Evolutionary conservation across 2,113 vertebrate species (phyloP), one percentile per base, ranked within the genome.

Genomic region (Chauna torquata): DNA sequence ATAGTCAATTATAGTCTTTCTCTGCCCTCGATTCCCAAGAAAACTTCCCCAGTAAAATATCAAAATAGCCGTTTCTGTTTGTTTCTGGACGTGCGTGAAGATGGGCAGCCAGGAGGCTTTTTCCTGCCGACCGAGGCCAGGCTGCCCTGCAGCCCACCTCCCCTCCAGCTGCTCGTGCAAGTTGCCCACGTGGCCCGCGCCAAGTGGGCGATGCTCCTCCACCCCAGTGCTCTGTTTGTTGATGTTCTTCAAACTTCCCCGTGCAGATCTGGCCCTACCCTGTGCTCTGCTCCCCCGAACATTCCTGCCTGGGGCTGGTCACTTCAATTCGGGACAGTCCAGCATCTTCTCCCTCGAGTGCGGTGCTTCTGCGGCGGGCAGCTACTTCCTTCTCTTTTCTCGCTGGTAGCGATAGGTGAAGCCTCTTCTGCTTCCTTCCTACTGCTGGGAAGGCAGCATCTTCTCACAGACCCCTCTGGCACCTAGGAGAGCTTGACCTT

Each of bases 161-260:
- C 44, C 16, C 32, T 25, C 23, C 30, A 62, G 68, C 40, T 88
- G 65, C 34, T 79, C 44, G 11, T 0, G 0, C 1, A 3, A 44
- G 36, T 50, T 83, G 28, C 27, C 9, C 0, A 0, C 38, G 87
- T 0, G 0, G 57, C 52, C 0, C 0, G 32, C 47, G 68, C 0
- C 0, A n/a, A 57, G 70, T 47, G 52, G 71, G 58, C 32, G 47
- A 78, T 38, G 2, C 12, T 61, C 38, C 20, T 75, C 70, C 11
- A 36, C 0, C 3, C 22, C 8, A 16, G 71, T 62, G 4, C 23
- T 50, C 6, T 0, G 71, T 82, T 40, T 62, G 64, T 69, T 79
- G 52, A 57, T 88, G 72, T 79, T 76, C 38, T 92, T 84, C 54
- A 44, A 58, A 49, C n/a, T 62, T 83, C 55, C 17, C n/a, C 8